phyloP scores from a whole-genome alignment of 2,888 invertebrate species.

The Blastobasis lacticolella region DNA sequence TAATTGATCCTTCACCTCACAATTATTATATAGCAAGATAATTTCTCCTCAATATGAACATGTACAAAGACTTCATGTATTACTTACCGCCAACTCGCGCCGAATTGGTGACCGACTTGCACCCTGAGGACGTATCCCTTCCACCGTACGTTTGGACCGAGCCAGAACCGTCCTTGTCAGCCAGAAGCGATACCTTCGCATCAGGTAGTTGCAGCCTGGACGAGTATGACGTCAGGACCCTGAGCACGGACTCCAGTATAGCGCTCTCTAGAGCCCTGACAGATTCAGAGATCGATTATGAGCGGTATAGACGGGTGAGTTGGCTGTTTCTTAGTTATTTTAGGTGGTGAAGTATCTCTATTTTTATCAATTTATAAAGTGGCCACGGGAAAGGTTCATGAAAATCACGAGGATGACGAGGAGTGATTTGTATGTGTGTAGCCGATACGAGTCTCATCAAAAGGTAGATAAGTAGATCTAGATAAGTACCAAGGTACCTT shows the following conservation, averaged over 20 bases:
- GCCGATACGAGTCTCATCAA: too few species aligned
- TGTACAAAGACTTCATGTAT: slow-evolving; percentile 45
- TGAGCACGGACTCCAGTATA: slow-evolving; percentile 47
- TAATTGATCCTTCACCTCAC: too few species aligned
- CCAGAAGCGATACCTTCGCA: slow-evolving; percentile 32
- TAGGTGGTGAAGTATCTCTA: too few species aligned
- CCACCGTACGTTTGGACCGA: slow-evolving; percentile 43
- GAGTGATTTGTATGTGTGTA: too few species aligned
- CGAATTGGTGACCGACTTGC: slow-evolving; percentile 49
- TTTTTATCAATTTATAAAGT: too few species aligned
- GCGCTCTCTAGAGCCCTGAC: slow-evolving; percentile 59
- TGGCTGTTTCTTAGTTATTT: background rate
- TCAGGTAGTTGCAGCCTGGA: slow-evolving; percentile 22
- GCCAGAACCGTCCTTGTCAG: slow-evolving; percentile 25
- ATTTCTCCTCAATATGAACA: slow-evolving; percentile 29
- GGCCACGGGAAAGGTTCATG: background rate
- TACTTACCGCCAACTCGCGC: slow-evolving; percentile 48
- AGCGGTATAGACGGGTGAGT: slow-evolving; percentile 42
- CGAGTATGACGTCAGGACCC: slow-evolving; percentile 20
- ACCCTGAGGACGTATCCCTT: slow-evolving; percentile 41
- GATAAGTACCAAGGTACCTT: too few species aligned
- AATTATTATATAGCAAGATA: background rate
- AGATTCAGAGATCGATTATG: slow-evolving; percentile 60
- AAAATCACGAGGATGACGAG: background rate
- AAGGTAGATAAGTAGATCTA: too few species aligned